These are phyloP conservation scores for Drosophila tsacasi DNA, from an alignment of 1,140 invertebrate genomes.

Conservation along the genomic window DNA sequence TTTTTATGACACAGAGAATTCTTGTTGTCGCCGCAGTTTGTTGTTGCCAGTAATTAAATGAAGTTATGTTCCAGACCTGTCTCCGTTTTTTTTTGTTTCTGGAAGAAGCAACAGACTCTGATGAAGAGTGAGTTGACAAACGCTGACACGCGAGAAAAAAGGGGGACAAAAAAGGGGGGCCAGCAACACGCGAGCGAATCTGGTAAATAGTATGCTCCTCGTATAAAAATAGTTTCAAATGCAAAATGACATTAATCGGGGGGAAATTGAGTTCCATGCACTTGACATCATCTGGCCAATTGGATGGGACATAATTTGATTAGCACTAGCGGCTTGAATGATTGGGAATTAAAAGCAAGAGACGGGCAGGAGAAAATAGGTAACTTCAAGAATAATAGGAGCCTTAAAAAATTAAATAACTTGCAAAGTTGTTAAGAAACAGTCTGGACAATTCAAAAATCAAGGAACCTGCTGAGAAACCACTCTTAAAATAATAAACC, in stretches of 20 bases:
- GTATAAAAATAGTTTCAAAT: constrained; percentile 66
- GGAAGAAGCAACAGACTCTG: constrained; percentile 18
- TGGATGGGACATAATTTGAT: constrained; percentile 44
- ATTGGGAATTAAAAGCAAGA: neutral
- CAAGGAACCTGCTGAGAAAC: neutral
- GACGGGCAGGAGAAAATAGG: neutral
- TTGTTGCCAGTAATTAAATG: constrained; percentile 73
- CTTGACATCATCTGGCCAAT: constrained; percentile 53
- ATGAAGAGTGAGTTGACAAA: constrained; percentile 58
- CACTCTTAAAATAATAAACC: neutral
- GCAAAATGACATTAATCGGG: constrained; percentile 35
- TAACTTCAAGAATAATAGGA: too few species aligned
- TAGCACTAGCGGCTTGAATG: constrained; percentile 26
- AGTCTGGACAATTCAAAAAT: neutral
- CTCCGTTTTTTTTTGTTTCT: constrained; percentile 25
- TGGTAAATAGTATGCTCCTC: constrained; percentile 21
- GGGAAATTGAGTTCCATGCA: constrained; percentile 22
- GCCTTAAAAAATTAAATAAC: neutral
- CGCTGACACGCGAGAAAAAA: constrained; percentile 59
- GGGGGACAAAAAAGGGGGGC: neutral
- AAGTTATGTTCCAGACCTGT: constrained; percentile 70
- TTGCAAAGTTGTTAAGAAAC: neutral
- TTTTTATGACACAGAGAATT: constrained; percentile 78
- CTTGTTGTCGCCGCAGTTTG: constrained; percentile 63
- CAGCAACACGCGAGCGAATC: constrained; percentile 34